Conservation (phyloP, 2,113 vertebrate species). For the Ariopsis seemanni region DNA sequence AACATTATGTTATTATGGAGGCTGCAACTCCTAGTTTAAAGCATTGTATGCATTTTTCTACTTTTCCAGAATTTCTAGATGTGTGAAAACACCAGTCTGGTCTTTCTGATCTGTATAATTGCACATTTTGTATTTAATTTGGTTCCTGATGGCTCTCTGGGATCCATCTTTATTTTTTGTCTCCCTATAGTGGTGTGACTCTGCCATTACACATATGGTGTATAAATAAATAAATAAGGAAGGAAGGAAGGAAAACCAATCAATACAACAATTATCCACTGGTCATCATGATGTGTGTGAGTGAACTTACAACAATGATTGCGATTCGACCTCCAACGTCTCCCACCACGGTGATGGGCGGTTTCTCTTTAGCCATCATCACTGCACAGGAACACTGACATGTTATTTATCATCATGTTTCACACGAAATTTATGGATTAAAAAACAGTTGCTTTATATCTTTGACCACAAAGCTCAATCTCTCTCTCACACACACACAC, state of each 20-base stretch:
- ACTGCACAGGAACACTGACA: constrained; percentile 71
- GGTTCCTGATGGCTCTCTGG: too few species aligned
- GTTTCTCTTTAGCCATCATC: constrained; percentile 99
- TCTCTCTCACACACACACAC: not conserved
- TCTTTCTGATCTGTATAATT: not conserved
- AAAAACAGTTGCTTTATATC: not conserved
- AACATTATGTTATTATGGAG: not conserved
- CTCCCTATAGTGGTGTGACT: not conserved
- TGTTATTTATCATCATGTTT: constrained; percentile 10
- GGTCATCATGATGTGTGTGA: too few species aligned
- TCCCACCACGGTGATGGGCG: constrained; percentile 95
- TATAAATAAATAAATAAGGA: too few species aligned
- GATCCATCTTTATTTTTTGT: not conserved
- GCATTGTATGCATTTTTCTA: not conserved
- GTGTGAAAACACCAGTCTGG: not conserved
- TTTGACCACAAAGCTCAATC: not conserved
- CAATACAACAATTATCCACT: not conserved
- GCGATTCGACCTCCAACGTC: constrained; percentile 97
- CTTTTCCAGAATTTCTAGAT: not conserved
- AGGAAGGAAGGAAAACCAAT: too few species aligned
- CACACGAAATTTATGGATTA: not conserved
- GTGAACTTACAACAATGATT: constrained; percentile 89
- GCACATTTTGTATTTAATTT: not conserved
- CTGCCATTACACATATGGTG: not conserved
- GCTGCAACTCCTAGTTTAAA: not conserved